Conservation (phyloP, 2,113 vertebrate species). For the Larimichthys polyactis region DNA sequence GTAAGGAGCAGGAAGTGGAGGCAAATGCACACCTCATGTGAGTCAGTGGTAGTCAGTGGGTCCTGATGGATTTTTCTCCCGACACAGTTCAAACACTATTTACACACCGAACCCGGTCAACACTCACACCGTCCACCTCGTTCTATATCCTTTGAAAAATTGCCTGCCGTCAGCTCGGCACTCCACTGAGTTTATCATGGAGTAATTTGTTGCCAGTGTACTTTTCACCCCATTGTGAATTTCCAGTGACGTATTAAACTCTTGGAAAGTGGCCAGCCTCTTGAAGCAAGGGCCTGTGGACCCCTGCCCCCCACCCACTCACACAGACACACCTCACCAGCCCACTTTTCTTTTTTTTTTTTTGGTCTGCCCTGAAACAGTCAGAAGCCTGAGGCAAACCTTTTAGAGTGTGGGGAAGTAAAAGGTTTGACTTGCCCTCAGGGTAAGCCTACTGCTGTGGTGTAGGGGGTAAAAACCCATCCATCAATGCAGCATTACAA, state of each 20-base stretch:
- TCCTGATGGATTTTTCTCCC: not conserved
- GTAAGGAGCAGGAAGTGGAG: conserved; percentile 49
- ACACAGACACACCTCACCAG: conserved; percentile 38
- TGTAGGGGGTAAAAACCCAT: conserved; percentile 26
- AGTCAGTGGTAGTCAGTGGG: conserved; percentile 27
- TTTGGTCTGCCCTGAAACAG: conserved; percentile 30
- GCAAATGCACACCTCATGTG: conserved; percentile 21
- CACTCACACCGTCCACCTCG: not conserved
- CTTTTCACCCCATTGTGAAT: conserved; percentile 74
- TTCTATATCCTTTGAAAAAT: conserved; percentile 36
- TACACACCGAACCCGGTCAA: not conserved
- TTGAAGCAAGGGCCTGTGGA: conserved; percentile 7
- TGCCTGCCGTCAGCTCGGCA: conserved; percentile 13
- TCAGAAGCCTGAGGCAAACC: conserved; percentile 45
- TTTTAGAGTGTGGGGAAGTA: conserved; percentile 34
- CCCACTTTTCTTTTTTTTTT: conserved; percentile 32
- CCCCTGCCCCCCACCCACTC: not conserved
- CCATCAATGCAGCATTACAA: conserved; percentile 36
- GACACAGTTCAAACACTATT: conserved; percentile 39
- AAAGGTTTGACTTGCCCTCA: conserved; percentile 50
- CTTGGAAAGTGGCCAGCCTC: conserved; percentile 64
- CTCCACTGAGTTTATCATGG: conserved; percentile 48
- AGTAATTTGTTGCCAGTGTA: conserved; percentile 61
- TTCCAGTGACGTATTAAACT: conserved; percentile 63
- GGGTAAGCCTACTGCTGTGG: conserved; percentile 50